Evolutionary conservation across 2,888 invertebrate species (phyloP).

Genomic region (Subacronicta megacephala): DNA sequence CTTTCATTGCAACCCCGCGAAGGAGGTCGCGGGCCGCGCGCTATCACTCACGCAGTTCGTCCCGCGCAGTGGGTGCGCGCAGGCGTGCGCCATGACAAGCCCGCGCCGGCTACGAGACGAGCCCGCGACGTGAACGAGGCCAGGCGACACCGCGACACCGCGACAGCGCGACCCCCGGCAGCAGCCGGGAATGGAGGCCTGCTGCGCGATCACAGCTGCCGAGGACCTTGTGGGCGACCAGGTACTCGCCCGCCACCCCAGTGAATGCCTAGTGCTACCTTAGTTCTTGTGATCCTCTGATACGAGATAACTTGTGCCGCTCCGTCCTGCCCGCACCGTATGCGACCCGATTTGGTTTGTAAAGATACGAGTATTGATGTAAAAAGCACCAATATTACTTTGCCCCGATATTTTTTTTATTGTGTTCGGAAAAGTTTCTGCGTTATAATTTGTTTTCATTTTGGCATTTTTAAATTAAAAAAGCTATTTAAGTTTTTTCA

Average conservation of each 20-base stretch:
- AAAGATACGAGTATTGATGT: conserved; percentile 52
- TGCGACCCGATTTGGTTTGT: conserved; percentile 67
- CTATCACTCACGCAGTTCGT: conserved; percentile 77
- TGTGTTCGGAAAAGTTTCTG: neutral
- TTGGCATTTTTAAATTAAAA: too few relatives aligned
- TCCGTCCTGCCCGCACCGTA: conserved; percentile 48
- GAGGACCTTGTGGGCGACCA: conserved; percentile 88
- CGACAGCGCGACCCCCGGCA: conserved; percentile 69
- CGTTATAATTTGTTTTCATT: neutral
- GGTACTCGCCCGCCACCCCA: conserved; percentile 69
- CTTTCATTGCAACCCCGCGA: conserved; percentile 86
- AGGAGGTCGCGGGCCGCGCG: conserved; percentile 76
- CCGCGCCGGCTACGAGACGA: conserved; percentile 58
- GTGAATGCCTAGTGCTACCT: conserved; percentile 42
- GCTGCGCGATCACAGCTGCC: conserved; percentile 83
- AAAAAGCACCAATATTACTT: conserved; percentile 20
- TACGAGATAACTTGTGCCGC: conserved; percentile 54
- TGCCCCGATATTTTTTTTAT: conserved; percentile 20
- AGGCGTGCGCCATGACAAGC: conserved; percentile 69
- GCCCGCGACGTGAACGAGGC: conserved; percentile 64
- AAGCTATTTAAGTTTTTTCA: too few relatives aligned
- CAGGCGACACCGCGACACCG: conserved; percentile 56
- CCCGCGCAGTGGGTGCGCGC: conserved; percentile 74
- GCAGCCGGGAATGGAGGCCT: conserved; percentile 87
- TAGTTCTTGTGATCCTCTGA: conserved; percentile 51